Evolutionary conservation across 2,113 vertebrate genomes (phyloP), one percentile per base, ranked within the genome.

Genomic region (Notothenia rossii): DNA sequence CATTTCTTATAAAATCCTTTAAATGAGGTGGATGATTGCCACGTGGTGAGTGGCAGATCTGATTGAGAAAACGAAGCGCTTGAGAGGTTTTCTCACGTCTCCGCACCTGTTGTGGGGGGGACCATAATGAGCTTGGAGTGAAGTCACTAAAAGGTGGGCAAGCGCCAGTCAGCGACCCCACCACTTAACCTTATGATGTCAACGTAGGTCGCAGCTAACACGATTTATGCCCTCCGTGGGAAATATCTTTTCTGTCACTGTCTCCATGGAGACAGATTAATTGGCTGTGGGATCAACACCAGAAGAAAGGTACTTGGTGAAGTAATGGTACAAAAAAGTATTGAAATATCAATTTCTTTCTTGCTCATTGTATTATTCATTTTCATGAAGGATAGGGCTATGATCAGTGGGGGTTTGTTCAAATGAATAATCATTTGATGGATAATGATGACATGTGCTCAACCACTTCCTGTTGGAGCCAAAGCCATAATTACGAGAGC

Each of bases 391-490:
- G 22, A 87, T 14, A 51, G 49, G 65, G 68, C 80, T 72, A 45
- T 71, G 81, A 84, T 88, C 90, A 87, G 79, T 29, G 18, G 79
- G 84, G 78, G 81, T 84, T 86, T 86, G 84, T 88, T 88, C 79
- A 88, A 87, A 89, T 87, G 81, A 88, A 88, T 90, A 86, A 88
- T 84, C 22, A 86, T 75, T 86, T 86, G 66, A 86, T 78, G 82
- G 83, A 90, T 90, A 89, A 92, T 91, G 90, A 89, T 75, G 51
- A 91, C 75, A 88, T 75, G 54, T 73, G 66, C 85, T 85, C 66
- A 79, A 65, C 86, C 82, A 74, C 66, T 87, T 89, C 82, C 79
- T 70, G 51, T 79, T 84, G 22, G 51, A 81, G 81, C 51, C 74
- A 64, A 15, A 61, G 50, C 36, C 53, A 72, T 90, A 87, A 92